Conservation (phyloP, 2,797 vertebrate species). For the Pyrocephalus nanus region DNA sequence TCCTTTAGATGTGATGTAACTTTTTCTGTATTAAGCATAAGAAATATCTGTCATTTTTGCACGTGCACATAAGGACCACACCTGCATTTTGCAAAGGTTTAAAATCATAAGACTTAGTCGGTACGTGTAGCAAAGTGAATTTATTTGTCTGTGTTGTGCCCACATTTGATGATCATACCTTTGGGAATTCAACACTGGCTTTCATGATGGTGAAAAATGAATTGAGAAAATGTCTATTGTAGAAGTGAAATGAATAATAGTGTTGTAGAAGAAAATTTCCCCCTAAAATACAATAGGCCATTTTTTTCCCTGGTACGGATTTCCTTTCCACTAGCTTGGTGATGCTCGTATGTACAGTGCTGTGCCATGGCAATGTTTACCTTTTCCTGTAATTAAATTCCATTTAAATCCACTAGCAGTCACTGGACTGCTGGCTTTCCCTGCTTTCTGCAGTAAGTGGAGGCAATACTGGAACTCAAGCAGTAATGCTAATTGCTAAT, state of each 20-base stretch:
- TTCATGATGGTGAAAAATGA: background rate
- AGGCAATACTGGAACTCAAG: background rate
- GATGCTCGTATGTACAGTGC: background rate
- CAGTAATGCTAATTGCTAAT: conserved; percentile 59
- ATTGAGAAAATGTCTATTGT: background rate
- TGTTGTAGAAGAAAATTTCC: background rate
- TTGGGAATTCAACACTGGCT: background rate
- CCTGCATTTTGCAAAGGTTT: background rate
- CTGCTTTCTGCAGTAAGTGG: background rate
- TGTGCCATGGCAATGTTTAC: conserved; percentile 4
- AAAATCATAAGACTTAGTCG: background rate
- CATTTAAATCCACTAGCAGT: conserved; percentile 15
- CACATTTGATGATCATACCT: background rate
- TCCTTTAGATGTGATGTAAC: background rate
- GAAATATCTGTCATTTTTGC: background rate
- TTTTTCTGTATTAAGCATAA: background rate
- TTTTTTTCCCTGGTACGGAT: background rate
- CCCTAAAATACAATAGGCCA: background rate
- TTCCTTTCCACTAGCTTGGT: background rate
- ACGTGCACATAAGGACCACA: background rate
- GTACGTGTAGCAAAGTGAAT: background rate
- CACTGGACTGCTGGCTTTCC: background rate
- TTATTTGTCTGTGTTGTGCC: background rate
- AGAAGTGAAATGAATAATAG: background rate
- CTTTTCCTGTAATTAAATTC: conserved; percentile 13